Conservation (phyloP, 2,113 vertebrate genomes). For the Quiscalus mexicanus region DNA sequence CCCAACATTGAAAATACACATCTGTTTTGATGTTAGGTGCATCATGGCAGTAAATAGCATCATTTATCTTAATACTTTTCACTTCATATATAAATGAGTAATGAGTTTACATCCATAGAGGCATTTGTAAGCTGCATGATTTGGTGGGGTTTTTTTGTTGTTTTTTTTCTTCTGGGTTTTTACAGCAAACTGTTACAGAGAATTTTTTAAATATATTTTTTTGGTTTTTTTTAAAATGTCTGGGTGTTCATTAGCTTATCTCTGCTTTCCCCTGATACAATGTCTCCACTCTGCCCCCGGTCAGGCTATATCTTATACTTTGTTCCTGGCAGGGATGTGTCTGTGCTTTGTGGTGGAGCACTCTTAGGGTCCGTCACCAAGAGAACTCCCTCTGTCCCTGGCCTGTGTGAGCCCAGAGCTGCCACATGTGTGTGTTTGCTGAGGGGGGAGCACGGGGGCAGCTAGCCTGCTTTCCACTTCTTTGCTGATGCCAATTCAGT, state of each 20-base stretch:
- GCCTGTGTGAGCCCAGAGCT: not conserved
- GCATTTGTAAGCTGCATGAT: not conserved
- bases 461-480: not conserved
- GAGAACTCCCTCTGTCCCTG: not conserved
- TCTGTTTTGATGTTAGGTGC: conserved; percentile 12
- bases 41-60: conserved; percentile 3
- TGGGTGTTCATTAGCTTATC: accelerated
- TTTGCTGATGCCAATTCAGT: not conserved
- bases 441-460: not conserved
- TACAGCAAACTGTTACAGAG: not conserved
- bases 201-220: not conserved
- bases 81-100: not conserved
- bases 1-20: conserved; percentile 18
- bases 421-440: not conserved
- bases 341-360: not conserved
- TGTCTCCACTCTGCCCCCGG: not conserved
- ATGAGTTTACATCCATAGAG: not conserved
- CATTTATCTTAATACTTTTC: conserved; percentile 44
- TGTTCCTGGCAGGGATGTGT: not conserved
- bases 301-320: not conserved
- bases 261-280: not conserved
- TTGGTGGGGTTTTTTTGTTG: not conserved
- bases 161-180: not conserved
- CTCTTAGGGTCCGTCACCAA: accelerated
- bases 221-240: not conserved